Evolutionary conservation across 2,113 vertebrate species (phyloP), one percentile per base, ranked within the genome.

Genomic region (Montifringilla adamsi): DNA sequence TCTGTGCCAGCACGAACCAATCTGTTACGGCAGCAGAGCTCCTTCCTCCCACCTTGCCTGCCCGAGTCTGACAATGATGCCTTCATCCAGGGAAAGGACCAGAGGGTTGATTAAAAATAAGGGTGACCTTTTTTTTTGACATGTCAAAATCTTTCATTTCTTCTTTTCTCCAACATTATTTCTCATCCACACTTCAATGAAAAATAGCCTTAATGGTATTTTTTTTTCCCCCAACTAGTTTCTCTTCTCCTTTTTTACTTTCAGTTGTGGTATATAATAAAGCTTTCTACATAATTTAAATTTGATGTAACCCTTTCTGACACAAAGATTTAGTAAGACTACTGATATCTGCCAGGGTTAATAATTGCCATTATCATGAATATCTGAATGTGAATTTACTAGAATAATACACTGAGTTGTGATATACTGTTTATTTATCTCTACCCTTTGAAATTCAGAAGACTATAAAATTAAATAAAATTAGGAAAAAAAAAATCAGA

Each of bases 61-160:
- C 83, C 67, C 1, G 0, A 74, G 47, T 73, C 64, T 90, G 49
- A 82, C 82, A 83, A 66, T 41, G 77, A 80, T 47, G 78, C 93
- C 62, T 85, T 80, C 33, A 93, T 52, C 77, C 69, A 84, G 4
- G 12, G 62, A 91, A 90, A 96, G 58, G 68, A 74, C 52, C 68
- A 91, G 60, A 82, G 60, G 43, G 31, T 11, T 68, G 88, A 95
- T 85, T 94, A 90, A 94, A 95, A 88, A 82, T 77, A 94, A 91
- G 69, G 88, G 75, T 80, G 87, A 87, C 83, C 87, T 94, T 93
- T 89, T 83, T 90, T 93, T 92, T 64, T 87, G 70, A 93, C 77
- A 85, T 60, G 56, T 70, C 81, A 91, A 67, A 95, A 89, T 70
- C 33, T 86, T 96, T 91, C 80, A 89, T 89, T 95, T 94, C 72